Conservation (phyloP, 2,797 vertebrate genomes). For the Myotis vivesi region DNA sequence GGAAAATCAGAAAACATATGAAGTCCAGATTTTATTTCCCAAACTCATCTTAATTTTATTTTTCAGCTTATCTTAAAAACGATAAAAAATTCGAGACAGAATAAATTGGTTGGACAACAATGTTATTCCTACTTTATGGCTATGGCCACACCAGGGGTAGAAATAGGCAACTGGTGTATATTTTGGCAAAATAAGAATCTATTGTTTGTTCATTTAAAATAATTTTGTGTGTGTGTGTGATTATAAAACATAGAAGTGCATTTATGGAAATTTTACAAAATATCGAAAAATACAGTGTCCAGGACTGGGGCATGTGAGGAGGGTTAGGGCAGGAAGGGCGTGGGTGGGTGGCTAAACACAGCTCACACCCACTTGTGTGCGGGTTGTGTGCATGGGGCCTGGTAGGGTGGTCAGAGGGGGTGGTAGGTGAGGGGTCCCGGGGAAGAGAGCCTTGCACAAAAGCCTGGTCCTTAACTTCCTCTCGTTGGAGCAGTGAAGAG, state of each 20-base stretch:
- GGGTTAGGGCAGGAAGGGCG: accelerated
- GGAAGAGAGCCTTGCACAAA: not conserved
- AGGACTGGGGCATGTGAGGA: not conserved
- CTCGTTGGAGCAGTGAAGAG: not conserved
- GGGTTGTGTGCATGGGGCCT: not conserved
- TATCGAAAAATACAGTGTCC: no score
- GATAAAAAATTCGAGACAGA: not conserved
- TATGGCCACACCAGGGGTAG: accelerated
- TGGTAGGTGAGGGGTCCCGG: not conserved
- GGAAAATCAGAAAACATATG: not conserved
- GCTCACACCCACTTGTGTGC: no score
- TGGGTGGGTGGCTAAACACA: no score
- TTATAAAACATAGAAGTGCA: not conserved
- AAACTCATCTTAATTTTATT: not conserved
- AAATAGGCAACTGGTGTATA: not conserved
- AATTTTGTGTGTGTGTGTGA: not conserved
- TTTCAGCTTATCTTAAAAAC: not conserved
- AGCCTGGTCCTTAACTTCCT: not conserved
- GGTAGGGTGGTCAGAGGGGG: not conserved
- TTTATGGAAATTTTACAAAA: not conserved
- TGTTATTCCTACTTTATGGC: accelerated
- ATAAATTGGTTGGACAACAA: accelerated
- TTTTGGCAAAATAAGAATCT: not conserved
- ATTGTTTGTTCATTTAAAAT: not conserved
- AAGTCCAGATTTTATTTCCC: not conserved